Evolutionary conservation across 2,113 vertebrate species (phyloP).

Genomic region (Brienomyrus brachyistius): DNA sequence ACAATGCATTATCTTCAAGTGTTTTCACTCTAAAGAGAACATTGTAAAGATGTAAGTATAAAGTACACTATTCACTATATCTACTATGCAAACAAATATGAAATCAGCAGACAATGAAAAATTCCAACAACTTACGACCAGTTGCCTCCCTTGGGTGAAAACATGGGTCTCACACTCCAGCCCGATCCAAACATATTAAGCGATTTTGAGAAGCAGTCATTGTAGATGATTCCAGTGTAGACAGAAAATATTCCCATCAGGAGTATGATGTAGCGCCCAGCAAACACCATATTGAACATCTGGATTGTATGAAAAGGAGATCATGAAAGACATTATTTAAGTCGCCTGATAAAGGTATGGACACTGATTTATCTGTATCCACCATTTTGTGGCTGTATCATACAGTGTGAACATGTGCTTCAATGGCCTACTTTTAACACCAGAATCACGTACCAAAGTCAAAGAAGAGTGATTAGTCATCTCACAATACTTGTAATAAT

Average conservation of each 20-base stretch:
- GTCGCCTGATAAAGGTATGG: background rate
- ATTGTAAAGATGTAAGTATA: background rate
- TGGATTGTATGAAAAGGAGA: constrained; percentile 34
- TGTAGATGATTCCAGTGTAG: constrained; percentile 97
- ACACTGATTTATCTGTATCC: background rate
- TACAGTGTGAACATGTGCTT: background rate
- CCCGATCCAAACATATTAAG: constrained; percentile 89
- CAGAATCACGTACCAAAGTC: background rate
- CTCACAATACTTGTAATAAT: background rate
- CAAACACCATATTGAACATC: constrained; percentile 93
- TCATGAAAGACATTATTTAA: background rate
- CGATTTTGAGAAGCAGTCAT: constrained; percentile 96
- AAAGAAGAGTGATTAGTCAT: background rate
- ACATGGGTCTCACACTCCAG: constrained; percentile 92
- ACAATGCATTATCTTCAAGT: constrained; percentile 57
- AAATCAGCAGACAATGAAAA: background rate
- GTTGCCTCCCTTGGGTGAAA: constrained; percentile 59
- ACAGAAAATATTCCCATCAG: constrained; percentile 94
- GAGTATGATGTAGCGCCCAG: constrained; percentile 91
- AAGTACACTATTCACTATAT: background rate
- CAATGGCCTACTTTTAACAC: background rate
- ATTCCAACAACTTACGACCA: constrained; percentile 79
- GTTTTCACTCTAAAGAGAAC: constrained; percentile 53
- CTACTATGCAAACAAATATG: constrained; percentile 4
- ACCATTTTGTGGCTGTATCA: background rate